Base-by-base conservation (phyloP, 23 tunicate species). In the Botrylloides violaceus region DNA sequence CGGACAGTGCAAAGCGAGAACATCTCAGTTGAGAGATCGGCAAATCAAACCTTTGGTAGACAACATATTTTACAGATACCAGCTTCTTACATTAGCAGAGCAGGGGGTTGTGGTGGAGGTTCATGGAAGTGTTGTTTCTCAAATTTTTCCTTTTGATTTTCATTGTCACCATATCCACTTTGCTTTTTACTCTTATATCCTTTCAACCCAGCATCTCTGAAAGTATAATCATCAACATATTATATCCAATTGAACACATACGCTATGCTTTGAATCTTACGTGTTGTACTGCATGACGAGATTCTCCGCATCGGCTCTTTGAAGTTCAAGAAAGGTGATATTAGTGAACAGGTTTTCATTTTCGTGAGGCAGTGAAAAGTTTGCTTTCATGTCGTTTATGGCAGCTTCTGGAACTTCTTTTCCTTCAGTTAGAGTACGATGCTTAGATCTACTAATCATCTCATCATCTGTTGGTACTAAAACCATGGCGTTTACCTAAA, bases 381-480 rank as follows among this genome's bases (percentile, higher is more conserved):
- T 88, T 24, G 88, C 96, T 64, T 88, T 88, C 96, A 88, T 88
- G 48, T 88, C 96, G 43, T 79, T 68, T 34, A 88, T 83, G 30
- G 88, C 96, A 1, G 80, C 82, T 48, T 71, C 84, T 55, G 96
- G 96, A 24, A 88, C 88, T 37, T 82, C 85, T 35, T 88, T 88
- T 2, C 96, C 96, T 57, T 88, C 88, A 26, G 77, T 83, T 2
- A 77, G 21, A 9, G 88, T 82, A 20, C 96, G 84, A 33, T 77
- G 88, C 20, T 77, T 64, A 1, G 96, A 88, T 25, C 96, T 65
- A 22, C 81, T 38, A 2, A 77, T 82, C 96, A 88, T 82, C 34
- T 88, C 96, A 38, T 78, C 96, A 66, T 88, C 96, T 1, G 84
- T 76, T 7, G 96, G 96, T 3, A 88, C 96, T 56, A 88, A 63